Conservation (phyloP, 1,140 invertebrate species). For the Lysiphlebus fabarum region DNA sequence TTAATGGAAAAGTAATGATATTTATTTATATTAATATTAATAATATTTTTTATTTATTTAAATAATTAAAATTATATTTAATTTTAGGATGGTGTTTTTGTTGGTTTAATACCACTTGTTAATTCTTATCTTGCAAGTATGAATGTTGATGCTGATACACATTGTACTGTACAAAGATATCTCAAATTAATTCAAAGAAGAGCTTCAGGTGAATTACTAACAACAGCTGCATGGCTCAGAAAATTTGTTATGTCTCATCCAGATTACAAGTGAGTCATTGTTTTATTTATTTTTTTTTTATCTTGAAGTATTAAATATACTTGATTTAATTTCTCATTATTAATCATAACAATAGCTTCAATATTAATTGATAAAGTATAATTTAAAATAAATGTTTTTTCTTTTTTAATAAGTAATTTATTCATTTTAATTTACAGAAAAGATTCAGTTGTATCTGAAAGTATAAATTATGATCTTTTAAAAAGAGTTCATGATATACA, state of each 20-base stretch:
- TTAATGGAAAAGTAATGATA: slow-evolving; percentile 89
- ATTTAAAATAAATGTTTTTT: too few species aligned
- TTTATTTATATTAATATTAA: slow-evolving; percentile 8
- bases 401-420: not conserved
- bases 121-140: slow-evolving; percentile 88
- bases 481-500: slow-evolving; percentile 73
- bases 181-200: slow-evolving; percentile 88
- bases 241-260: slow-evolving; percentile 86
- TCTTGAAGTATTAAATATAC: too few species aligned
- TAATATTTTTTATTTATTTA: slow-evolving; percentile 17
- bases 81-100: slow-evolving; percentile 76
- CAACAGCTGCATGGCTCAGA: slow-evolving; percentile 89
- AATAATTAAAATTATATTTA: slow-evolving; percentile 20
- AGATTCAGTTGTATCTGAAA: slow-evolving; percentile 85
- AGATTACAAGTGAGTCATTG: slow-evolving; percentile 73
- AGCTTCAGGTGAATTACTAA: slow-evolving; percentile 81
- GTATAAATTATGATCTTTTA: slow-evolving; percentile 91
- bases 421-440: slow-evolving; percentile 57
- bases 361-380: too few species aligned
- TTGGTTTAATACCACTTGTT: slow-evolving; percentile 91
- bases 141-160: slow-evolving; percentile 94
- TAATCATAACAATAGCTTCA: too few species aligned
- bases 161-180: slow-evolving; percentile 96
- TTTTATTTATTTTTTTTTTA: too few species aligned
- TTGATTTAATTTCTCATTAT: too few species aligned